Base-by-base conservation (phyloP, 2,113 vertebrate genomes). In the Tetrao urogallus region DNA sequence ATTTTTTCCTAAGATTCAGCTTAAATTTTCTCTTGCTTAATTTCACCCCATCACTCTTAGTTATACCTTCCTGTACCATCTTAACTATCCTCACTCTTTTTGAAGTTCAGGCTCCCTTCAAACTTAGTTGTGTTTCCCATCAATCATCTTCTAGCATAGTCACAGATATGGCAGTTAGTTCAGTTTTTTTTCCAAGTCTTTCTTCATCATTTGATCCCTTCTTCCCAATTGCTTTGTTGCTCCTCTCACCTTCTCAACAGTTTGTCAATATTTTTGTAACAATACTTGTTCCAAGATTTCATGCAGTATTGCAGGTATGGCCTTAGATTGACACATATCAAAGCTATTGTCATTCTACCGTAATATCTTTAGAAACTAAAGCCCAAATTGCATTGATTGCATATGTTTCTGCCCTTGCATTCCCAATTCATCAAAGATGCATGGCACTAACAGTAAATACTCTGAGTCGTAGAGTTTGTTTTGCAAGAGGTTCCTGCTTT, bases 21-120 rank as follows among this genome's bases (percentile, higher is more conserved):
- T 96, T 96, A 97, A 94, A 95, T 96, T 94, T 95, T 96, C 95
- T 90, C 69, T 69, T 93, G 91, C 88, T 95, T 97, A 95, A 95
- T 96, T 97, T 95, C 90, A 95, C 63, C 76, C 91, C 89, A 94
- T 97, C 94, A 94, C 87, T 96, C 94, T 95, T 94, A 92, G 91
- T 95, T 96, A 94, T 94, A 90, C 80, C 86, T 86, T 90, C 58
- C 54, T 79, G 61, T 67, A 79, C 70, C 9, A 2, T 86, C 89
- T 64, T 86, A 96, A 88, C 80, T 86, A 47, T 66, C 82, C 48
- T 70, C 85, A 64, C 43, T 45, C 6, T 40, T 43, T 94, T 61
- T 28, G 20, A 48, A 87, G 71, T 89, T 91, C 69, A 83, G 52
- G 52, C 20, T 94, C 54, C 89, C 86, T 96, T 95, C 94, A 94